Percentiles rank a stretch among this genome's conserved stretches.
phyloP scores from a whole-genome alignment of 2,113 vertebrate genomes.

The Strigops habroptila region DNA sequence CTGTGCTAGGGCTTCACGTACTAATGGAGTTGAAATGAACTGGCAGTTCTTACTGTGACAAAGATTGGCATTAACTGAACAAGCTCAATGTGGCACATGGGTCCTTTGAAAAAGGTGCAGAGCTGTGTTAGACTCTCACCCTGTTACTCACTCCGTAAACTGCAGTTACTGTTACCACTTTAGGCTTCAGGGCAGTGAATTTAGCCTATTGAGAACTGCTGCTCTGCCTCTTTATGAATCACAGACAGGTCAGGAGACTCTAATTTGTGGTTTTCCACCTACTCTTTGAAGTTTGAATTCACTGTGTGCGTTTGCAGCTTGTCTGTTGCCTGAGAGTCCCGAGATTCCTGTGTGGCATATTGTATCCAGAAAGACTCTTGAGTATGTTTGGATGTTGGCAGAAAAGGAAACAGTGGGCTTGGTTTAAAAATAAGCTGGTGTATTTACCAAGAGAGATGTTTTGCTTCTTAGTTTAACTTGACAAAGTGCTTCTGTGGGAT shows the following conservation, averaged over 20 bases:
- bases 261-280: slow-evolving; percentile 57
- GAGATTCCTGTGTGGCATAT: neutral
- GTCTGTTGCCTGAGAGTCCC: neutral
- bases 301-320: neutral
- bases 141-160: neutral
- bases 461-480: neutral
- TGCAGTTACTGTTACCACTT: neutral
- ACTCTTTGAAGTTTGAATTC: slow-evolving; percentile 34
- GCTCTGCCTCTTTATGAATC: slow-evolving; percentile 9
- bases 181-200: slow-evolving; percentile 34
- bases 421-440: slow-evolving; percentile 19
- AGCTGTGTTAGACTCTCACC: neutral
- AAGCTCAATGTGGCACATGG: neutral
- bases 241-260: neutral
- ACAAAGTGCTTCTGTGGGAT: neutral
- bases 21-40: neutral
- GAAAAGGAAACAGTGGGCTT: neutral
- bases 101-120: neutral
- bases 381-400: neutral
- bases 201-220: neutral
- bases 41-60: neutral
- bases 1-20: neutral
- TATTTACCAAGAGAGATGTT: neutral
- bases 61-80: neutral
- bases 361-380: neutral